Conservation (phyloP, 2,797 vertebrate genomes). For the Scolopax rusticola region DNA sequence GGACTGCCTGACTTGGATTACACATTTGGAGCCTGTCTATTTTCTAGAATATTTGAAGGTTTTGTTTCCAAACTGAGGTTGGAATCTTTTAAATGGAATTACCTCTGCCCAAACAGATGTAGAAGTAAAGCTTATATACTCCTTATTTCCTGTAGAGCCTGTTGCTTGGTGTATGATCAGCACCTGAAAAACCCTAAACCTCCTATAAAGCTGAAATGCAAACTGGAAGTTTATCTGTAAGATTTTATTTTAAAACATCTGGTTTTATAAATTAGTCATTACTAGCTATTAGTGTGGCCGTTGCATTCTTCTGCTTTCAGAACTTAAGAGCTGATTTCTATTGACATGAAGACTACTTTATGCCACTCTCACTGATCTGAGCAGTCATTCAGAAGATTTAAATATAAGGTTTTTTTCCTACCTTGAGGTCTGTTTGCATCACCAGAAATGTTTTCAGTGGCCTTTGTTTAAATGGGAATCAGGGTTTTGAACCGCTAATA, state of each 20-base stretch:
- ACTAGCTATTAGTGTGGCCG: background rate
- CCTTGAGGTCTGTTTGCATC: background rate
- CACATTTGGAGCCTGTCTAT: fast-evolving
- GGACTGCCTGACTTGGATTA: background rate
- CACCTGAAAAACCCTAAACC: background rate
- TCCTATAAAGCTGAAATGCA: background rate
- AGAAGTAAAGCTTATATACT: background rate
- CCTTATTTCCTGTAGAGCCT: background rate
- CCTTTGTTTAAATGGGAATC: background rate
- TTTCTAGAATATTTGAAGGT: background rate
- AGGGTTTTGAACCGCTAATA: background rate
- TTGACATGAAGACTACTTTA: background rate
- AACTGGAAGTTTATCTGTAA: background rate
- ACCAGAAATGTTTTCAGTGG: background rate
- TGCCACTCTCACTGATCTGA: background rate
- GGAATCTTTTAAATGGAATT: background rate
- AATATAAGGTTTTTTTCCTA: background rate
- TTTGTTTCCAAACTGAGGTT: background rate
- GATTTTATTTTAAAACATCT: background rate
- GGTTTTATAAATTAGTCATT: background rate
- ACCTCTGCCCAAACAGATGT: background rate
- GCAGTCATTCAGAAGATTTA: background rate
- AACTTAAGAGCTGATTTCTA: background rate
- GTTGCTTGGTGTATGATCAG: background rate
- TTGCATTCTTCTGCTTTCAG: background rate